These are phyloP conservation scores for Lasioglossum oenotherae DNA, from an alignment of 2,888 invertebrate genomes.

Conservation along the genomic window DNA sequence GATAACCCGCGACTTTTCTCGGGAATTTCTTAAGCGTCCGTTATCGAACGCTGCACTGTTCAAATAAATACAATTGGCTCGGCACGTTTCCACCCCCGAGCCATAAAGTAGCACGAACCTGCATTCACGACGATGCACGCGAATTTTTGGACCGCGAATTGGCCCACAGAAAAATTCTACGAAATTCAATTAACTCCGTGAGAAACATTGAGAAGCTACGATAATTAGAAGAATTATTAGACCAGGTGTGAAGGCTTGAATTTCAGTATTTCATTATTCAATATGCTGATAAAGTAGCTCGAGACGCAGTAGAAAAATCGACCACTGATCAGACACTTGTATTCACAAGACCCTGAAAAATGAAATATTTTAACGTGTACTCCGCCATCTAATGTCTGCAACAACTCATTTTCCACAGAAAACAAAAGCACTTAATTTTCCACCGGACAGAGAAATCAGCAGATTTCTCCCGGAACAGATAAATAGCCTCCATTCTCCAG, in stretches of 20 bases:
- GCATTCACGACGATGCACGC: background rate
- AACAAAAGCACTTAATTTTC: background rate
- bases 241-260: background rate
- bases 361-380: background rate
- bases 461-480: background rate
- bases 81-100: background rate
- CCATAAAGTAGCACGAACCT: background rate
- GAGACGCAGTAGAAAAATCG: constrained; percentile 20
- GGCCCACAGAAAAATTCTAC: background rate
- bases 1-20: background rate
- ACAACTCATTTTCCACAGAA: background rate
- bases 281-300: too few relatives aligned
- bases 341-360: background rate
- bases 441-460: background rate
- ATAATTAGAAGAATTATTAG: background rate
- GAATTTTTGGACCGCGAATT: background rate
- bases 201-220: background rate
- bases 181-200: background rate
- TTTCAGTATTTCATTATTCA: too few relatives aligned
- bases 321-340: constrained; percentile 27
- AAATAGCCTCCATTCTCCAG: background rate
- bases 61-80: background rate
- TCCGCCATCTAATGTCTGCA: background rate
- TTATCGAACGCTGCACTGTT: background rate
- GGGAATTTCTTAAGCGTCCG: background rate